These are phyloP conservation scores for Cremastinae sp. DNA, from an alignment of 2,888 invertebrate species.

Conservation along the genomic window DNA sequence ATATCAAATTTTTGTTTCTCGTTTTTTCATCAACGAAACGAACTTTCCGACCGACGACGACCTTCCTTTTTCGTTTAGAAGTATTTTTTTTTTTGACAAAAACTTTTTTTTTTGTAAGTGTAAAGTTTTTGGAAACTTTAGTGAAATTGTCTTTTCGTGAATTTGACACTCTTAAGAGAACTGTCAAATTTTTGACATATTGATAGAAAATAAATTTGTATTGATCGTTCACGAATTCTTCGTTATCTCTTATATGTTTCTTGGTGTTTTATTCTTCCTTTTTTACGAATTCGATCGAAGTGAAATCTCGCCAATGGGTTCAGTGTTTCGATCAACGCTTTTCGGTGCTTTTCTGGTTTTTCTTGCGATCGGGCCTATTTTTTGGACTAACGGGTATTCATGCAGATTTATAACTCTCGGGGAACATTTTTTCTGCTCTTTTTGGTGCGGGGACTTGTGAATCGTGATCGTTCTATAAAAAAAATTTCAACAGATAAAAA, in stretches of 20 bases:
- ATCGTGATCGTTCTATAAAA: constrained; percentile 51
- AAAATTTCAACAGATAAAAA: constrained; percentile 9
- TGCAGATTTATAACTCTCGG: constrained; percentile 42
- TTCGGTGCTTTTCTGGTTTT: constrained; percentile 48
- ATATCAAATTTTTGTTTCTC: constrained; percentile 45
- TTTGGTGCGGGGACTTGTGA: constrained; percentile 48
- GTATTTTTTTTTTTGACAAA: background rate
- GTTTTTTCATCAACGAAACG: constrained; percentile 5
- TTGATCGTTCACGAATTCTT: constrained; percentile 45
- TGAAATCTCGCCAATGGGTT: constrained; percentile 41
- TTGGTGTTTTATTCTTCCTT: too few species aligned
- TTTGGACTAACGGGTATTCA: constrained; percentile 41
- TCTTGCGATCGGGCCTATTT: constrained; percentile 54
- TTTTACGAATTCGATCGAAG: constrained; percentile 42
- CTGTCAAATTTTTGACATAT: too few species aligned
- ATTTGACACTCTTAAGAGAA: constrained; percentile 24
- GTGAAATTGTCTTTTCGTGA: constrained; percentile 11
- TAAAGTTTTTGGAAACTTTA: constrained; percentile 13
- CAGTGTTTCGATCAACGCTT: constrained; percentile 3
- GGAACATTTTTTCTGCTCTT: constrained; percentile 37
- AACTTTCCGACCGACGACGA: constrained; percentile 22
- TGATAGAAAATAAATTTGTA: constrained; percentile 48
- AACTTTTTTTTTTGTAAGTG: background rate
- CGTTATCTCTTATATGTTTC: too few species aligned
- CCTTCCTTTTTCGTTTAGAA: background rate